Base-by-base conservation (phyloP, 1,140 invertebrate genomes). In the Ostrea denselamellosa region DNA sequence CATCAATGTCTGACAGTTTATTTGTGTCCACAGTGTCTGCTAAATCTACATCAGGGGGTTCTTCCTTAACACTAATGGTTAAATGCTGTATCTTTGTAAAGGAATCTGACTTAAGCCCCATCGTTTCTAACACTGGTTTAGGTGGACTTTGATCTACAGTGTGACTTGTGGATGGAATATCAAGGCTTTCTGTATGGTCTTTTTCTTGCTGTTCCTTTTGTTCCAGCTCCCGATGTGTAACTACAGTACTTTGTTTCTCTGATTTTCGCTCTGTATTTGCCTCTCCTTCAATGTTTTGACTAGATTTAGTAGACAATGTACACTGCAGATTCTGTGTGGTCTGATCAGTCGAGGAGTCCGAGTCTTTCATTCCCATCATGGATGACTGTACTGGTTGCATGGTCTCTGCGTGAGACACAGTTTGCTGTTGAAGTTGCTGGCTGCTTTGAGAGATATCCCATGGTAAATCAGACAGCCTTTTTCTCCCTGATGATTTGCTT, bases 1-100 rank as follows among this genome's bases (percentile, higher is more conserved):
- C 68, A 77, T 77, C 68, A n/a, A n/a, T n/a, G 12, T 77, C 68
- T 77, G 68, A 77, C 25, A 77, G 28, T 14, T 17, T 3, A 25
- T 77, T 25, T 28, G 10, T 34, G 7, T 22, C 0, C 9, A 14
- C 25, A 77, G 28, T 34, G 28, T 28, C 28, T 17, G 25, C 25
- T 25, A 77, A 14, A 77, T 68, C 65, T 10, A 68, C 65, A 68
- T 77, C 68, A 28, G 28, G 28, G 28, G 68, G 68, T 34, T 77
- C 68, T 28, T 77, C 68, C 28, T 77, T 77, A 25, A 77, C 68
- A 77, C 68, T 77, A 14, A 77, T 77, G 34, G 68, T 77, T 34
- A 77, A 34, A 77, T 77, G 68, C 12, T 77, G 22, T 28, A 77
- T 25, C 68, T 77, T 77, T 25, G 68, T 77, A 34, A 77, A 77